phyloP scores from a whole-genome alignment of 2,113 vertebrate genomes.

The Sprattus sprattus region DNA sequence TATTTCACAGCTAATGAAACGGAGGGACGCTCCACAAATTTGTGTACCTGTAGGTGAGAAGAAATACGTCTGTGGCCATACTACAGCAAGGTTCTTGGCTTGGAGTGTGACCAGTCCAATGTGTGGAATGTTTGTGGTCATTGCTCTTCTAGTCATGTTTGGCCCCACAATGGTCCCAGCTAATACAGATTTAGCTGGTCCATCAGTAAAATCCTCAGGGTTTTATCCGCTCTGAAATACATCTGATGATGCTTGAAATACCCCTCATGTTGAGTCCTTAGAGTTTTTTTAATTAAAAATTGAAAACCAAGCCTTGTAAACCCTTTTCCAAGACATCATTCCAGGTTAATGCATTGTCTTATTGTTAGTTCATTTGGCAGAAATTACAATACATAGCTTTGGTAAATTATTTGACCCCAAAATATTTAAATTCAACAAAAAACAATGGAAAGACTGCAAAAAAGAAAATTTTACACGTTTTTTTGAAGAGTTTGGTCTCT shows the following conservation, averaged over 20 bases:
- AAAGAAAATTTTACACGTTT: neutral
- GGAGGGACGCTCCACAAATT: too few relatives aligned
- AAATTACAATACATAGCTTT: neutral
- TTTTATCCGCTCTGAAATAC: too few relatives aligned
- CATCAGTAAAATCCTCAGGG: too few relatives aligned
- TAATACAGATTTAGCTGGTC: neutral
- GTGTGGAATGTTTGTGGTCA: neutral
- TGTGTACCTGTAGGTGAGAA: too few relatives aligned
- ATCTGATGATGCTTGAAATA: too few relatives aligned
- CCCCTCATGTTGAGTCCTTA: neutral
- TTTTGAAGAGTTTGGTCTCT: neutral
- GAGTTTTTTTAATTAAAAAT: neutral
- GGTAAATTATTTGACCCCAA: neutral
- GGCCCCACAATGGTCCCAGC: neutral
- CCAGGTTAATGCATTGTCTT: neutral
- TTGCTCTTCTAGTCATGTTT: neutral
- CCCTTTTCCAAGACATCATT: neutral
- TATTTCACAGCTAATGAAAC: neutral
- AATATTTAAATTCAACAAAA: neutral
- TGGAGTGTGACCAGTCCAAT: neutral
- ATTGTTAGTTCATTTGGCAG: neutral
- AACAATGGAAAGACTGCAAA: neutral
- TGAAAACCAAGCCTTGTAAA: neutral
- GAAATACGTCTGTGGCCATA: neutral
- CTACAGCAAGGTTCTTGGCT: neutral